Base-by-base conservation (phyloP, 2,113 vertebrate species). In the Megalops atlanticus region DNA sequence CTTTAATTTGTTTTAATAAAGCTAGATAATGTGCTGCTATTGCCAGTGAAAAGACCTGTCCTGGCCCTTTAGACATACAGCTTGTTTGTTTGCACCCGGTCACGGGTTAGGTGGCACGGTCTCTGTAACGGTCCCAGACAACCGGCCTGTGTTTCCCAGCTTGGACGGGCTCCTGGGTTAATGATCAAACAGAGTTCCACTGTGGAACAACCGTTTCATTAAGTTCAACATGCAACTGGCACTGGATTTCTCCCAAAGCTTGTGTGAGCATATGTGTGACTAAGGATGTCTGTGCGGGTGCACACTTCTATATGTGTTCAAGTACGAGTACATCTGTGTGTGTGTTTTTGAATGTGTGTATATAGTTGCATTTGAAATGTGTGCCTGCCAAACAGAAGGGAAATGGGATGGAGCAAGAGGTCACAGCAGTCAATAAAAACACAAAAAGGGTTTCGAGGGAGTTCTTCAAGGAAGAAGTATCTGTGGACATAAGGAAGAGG, bases 61-160 rank as follows among this genome's bases (percentile, higher is more conserved):
- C 7, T 38, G 69, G 69, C 33, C 54, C 54, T 64, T 64, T 64
- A 31, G 69, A 71, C 69, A 71, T 33, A 71, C 69, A 71, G 69
- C 18, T 21, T 71, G 33, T 71, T 71, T 71, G 69, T 71, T 71
- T 71, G 69, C n/a, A 12, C 35, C 1, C 4, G 35, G 69, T 71
- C 69, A 36, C 69, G 35, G 69, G 69, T 14, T 4, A 38, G 33
- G 35, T 38, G 69, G 69, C 35, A 71, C 69, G 31, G 35, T 71
- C 69, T 36, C 31, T 71, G 31, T 71, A 71, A 71, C 16, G 36
- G 69, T 15, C 33, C 69, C 69, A 38, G 69, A 71, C 69, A 11
- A 14, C 35, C 16, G 69, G 15, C 14, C 35, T 38, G 68, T 35
- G 7, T 35, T 11, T 35, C 68, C 27, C 68, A 2, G 27, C 69